These are phyloP conservation scores for Campylomormyrus numenius DNA, from an alignment of 2,113 vertebrate species.

Conservation along the genomic window DNA sequence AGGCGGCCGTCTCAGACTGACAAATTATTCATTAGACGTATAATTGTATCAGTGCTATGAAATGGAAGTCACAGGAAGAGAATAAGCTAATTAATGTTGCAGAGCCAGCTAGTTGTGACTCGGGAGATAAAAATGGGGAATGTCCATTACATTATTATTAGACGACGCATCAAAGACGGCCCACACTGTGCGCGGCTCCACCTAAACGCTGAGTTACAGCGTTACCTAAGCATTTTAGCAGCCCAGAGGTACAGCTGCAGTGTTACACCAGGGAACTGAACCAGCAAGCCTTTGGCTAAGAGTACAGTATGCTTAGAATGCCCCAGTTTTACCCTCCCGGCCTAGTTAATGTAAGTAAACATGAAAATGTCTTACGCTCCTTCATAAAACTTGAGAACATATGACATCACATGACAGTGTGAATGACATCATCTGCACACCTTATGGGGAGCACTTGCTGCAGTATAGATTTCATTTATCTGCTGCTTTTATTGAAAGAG, in stretches of 20 bases:
- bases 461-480: not conserved
- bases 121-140: not conserved
- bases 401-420: not conserved
- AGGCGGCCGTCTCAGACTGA: constrained; percentile 42
- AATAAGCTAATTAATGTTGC: not conserved
- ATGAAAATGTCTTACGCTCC: not conserved
- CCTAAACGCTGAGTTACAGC: not conserved
- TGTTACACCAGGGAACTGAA: not conserved
- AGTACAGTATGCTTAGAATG: not conserved
- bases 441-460: not conserved
- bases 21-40: constrained; percentile 42
- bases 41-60: constrained; percentile 46
- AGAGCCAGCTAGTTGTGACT: not conserved
- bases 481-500: not conserved
- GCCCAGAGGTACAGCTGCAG: not conserved
- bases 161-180: not conserved
- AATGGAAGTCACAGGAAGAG: not conserved
- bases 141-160: not conserved
- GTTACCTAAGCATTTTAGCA: not conserved
- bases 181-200: not conserved
- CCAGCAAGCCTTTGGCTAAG: not conserved
- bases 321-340: not conserved
- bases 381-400: not conserved
- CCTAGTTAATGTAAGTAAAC: constrained; percentile 4
- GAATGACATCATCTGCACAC: not conserved